Conservation (phyloP, 1,140 invertebrate genomes). For the Pomacea maculata region DNA sequence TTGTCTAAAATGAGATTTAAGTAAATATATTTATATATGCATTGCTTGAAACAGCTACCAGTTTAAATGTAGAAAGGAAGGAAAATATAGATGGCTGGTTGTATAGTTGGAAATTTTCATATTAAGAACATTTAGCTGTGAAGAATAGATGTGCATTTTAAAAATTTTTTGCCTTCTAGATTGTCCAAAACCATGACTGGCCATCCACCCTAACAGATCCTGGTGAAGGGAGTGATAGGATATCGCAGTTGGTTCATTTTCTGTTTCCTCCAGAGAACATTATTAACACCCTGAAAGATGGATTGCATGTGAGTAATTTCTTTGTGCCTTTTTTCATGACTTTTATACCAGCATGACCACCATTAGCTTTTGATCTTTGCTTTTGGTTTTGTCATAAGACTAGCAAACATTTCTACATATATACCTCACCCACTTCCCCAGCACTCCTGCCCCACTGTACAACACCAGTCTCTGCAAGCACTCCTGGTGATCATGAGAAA, state of each 20-base stretch:
- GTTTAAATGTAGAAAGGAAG: no score
- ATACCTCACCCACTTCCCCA: neutral
- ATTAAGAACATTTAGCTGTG: neutral
- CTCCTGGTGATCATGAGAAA: neutral
- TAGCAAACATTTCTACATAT: neutral
- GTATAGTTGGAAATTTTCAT: no score
- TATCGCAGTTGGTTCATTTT: conserved; percentile 1
- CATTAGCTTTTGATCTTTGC: neutral
- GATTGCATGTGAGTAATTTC: conserved; percentile 13
- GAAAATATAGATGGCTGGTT: no score
- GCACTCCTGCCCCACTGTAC: conserved; percentile 15
- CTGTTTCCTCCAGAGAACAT: conserved; percentile 18
- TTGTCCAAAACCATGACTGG: conserved; percentile 19
- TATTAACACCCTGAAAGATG: conserved; percentile 10
- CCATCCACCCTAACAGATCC: neutral
- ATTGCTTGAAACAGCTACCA: no score
- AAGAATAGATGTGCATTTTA: neutral
- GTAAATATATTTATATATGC: no score
- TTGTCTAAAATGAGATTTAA: no score
- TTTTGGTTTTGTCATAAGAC: neutral
- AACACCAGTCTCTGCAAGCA: conserved; percentile 5
- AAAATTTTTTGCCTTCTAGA: neutral
- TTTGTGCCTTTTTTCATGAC: neutral
- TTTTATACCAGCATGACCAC: neutral
- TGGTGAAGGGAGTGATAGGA: neutral